These are phyloP conservation scores for Columba guinea DNA, from an alignment of 2,797 vertebrate species.

Conservation along the genomic window DNA sequence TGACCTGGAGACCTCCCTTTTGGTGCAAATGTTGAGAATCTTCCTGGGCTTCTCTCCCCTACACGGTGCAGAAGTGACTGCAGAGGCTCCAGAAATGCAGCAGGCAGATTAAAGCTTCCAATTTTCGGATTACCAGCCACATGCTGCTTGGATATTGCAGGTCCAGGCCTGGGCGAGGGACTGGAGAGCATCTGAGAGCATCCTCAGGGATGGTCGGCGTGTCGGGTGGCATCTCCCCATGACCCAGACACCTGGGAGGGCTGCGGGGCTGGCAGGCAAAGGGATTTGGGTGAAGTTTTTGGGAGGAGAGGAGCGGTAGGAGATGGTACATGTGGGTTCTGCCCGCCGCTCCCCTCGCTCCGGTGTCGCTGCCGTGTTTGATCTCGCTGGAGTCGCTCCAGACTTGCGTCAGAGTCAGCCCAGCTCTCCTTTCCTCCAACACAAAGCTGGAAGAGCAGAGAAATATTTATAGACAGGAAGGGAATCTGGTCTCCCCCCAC, in stretches of 20 bases:
- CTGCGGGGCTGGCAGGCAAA: background rate
- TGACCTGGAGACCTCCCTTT: constrained; percentile 4
- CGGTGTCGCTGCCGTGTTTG: background rate
- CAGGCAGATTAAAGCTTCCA: background rate
- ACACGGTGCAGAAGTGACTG: background rate
- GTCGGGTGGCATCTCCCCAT: accelerated
- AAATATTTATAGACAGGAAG: constrained; percentile 54
- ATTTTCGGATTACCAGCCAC: background rate
- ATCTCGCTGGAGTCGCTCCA: background rate
- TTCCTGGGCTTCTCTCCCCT: background rate
- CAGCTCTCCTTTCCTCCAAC: background rate
- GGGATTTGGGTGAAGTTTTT: background rate
- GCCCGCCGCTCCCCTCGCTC: background rate
- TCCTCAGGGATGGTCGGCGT: accelerated
- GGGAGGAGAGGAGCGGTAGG: background rate
- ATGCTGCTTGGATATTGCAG: background rate
- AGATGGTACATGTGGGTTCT: accelerated
- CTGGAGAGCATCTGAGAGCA: accelerated
- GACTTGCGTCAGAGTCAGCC: background rate
- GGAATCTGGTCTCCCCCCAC: constrained; percentile 50
- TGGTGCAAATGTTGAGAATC: background rate
- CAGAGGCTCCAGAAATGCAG: background rate
- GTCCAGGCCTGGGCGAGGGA: background rate
- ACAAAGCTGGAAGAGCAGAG: constrained; percentile 41
- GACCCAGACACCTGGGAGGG: background rate